These are phyloP conservation scores for Cebidichthys violaceus DNA, from an alignment of 2,113 vertebrate genomes.

Conservation along the genomic window DNA sequence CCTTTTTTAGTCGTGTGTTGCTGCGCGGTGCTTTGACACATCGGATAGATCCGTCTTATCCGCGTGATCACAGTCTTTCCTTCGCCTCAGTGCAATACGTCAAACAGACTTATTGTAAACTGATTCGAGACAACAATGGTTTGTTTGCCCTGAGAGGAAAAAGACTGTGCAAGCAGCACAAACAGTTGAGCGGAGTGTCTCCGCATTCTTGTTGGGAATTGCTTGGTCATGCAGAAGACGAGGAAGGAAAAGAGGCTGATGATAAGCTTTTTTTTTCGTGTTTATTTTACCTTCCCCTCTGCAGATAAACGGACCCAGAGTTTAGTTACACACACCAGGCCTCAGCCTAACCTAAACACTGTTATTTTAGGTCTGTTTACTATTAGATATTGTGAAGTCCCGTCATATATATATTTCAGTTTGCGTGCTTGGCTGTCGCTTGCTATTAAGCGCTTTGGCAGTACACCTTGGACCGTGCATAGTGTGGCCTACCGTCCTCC, in stretches of 20 bases:
- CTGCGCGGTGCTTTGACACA: conserved; percentile 9
- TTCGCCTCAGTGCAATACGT: conserved; percentile 40
- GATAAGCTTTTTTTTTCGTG: conserved; percentile 17
- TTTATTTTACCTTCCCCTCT: conserved; percentile 62
- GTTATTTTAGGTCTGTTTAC: conserved; percentile 42
- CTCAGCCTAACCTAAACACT: conserved; percentile 27
- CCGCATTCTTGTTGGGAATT: conserved; percentile 67
- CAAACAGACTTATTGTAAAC: conserved; percentile 52
- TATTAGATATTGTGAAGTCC: conserved; percentile 1
- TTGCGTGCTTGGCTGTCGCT: conserved; percentile 6
- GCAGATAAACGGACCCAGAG: conserved; percentile 41
- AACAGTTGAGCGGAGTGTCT: conserved; percentile 41
- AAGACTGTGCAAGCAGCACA: conserved; percentile 15
- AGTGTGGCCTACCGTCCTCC: not conserved
- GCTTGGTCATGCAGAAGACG: conserved; percentile 75
- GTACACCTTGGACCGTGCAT: not conserved
- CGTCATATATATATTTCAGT: not conserved
- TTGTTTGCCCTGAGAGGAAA: conserved; percentile 10
- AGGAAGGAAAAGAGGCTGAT: conserved; percentile 60
- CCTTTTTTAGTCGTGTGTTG: conserved; percentile 34
- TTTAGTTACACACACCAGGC: conserved; percentile 46
- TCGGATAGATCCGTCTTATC: conserved; percentile 28
- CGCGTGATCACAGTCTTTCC: conserved; percentile 21
- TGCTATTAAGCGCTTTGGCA: conserved; percentile 23
- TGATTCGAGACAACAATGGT: conserved; percentile 29